Evolutionary conservation across 1,140 invertebrate genomes (phyloP).

Genomic region (Drosophila virilis): DNA sequence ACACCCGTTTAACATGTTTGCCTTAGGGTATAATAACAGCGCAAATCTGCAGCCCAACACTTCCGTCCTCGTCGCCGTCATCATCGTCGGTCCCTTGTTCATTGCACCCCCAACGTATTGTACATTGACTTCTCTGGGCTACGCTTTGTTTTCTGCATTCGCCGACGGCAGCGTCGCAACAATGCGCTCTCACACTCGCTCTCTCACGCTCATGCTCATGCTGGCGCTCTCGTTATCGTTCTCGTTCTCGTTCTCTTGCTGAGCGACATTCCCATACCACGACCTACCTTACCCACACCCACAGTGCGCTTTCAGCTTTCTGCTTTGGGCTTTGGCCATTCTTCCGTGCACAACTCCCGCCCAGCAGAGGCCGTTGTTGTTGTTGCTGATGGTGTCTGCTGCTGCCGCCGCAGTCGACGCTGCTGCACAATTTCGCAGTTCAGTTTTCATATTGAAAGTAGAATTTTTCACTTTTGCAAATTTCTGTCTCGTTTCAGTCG

Average conservation of each 20-base stretch:
- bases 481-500: conserved; percentile 77
- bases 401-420: conserved; percentile 29
- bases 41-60: conserved; percentile 54
- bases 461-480: conserved; percentile 83
- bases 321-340: conserved; percentile 46
- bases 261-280: conserved; percentile 73
- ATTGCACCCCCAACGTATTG: conserved; percentile 77
- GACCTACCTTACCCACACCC: conserved; percentile 82
- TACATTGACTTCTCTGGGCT: conserved; percentile 83
- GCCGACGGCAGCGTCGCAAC: conserved; percentile 34
- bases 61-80: conserved; percentile 28
- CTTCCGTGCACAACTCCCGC: conserved; percentile 75
- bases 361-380: conserved; percentile 35
- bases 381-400: not conserved
- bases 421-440: conserved; percentile 56
- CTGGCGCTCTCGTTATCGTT: conserved; percentile 3
- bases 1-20: conserved; percentile 1
- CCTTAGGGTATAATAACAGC: conserved; percentile 39
- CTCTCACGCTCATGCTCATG: conserved; percentile 9
- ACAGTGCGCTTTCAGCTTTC: conserved; percentile 67
- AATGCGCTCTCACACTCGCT: conserved; percentile 22
- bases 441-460: conserved; percentile 83
- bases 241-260: conserved; percentile 6
- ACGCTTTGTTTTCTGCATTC: conserved; percentile 81
- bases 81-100: conserved; percentile 49